A percentile compares a stretch with the other conserved stretches of the same genome.
Conservation (phyloP, 2,888 invertebrate genomes). For the Caenorhabditis becei region DNA sequence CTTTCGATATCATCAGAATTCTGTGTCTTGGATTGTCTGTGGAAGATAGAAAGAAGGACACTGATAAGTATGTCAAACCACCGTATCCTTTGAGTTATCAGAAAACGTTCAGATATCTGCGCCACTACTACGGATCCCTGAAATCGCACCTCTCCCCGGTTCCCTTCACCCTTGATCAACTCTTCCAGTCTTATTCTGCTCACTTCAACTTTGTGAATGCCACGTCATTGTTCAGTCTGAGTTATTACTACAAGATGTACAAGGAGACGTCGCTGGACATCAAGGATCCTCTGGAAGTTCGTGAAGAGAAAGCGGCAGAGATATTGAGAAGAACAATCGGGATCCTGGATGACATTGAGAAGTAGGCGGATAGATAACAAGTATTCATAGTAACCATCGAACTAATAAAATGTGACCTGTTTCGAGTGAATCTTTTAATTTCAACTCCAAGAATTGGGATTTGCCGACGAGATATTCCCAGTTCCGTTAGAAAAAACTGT, state of each 20-base stretch:
- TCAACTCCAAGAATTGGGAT: no score
- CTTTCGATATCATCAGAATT: constrained; percentile 50
- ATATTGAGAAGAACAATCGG: constrained; percentile 42
- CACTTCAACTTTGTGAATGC: constrained; percentile 56
- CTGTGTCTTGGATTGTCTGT: constrained; percentile 31
- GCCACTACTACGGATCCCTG: constrained; percentile 38
- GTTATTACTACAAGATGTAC: constrained; percentile 60
- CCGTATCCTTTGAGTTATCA: background rate
- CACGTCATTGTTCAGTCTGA: constrained; percentile 45
- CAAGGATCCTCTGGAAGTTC: background rate
- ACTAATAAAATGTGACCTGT: no score
- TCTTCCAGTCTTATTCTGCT: constrained; percentile 22
- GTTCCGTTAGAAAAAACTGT: no score
- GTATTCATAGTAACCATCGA: background rate
- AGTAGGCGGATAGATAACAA: background rate
- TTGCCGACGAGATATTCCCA: no score
- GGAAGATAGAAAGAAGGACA: constrained; percentile 24
- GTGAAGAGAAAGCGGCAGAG: constrained; percentile 38
- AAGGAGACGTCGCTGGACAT: constrained; percentile 29
- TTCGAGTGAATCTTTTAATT: no score
- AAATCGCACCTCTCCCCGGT: background rate
- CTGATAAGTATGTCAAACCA: constrained; percentile 12
- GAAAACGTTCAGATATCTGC: constrained; percentile 35
- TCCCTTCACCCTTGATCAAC: constrained; percentile 42
- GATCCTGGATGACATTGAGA: constrained; percentile 41